phyloP scores from a whole-genome alignment of 2,113 vertebrate species.

The Tragelaphus imberbis region DNA sequence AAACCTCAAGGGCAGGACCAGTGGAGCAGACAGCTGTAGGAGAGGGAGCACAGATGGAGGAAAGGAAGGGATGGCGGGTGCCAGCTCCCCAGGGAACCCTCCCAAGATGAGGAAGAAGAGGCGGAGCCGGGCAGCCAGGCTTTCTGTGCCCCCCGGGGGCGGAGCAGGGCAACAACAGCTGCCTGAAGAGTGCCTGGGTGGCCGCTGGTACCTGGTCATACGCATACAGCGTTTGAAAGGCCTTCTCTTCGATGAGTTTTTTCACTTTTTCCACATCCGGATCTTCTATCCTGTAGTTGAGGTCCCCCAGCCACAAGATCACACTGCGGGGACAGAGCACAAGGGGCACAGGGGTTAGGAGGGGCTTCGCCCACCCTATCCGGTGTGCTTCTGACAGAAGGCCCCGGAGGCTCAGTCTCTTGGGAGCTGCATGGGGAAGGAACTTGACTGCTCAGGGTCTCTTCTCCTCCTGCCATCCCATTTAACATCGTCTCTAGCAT shows the following conservation, averaged over 20 bases:
- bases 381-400: background rate
- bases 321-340: constrained; percentile 78
- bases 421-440: background rate
- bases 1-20: background rate
- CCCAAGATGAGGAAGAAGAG: background rate
- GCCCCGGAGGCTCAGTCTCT: background rate
- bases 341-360: constrained; percentile 19
- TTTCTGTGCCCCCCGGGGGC: background rate
- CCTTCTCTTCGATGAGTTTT: constrained; percentile 87
- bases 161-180: background rate
- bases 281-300: constrained; percentile 95
- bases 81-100: background rate
- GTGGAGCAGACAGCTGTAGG: accelerated
- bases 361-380: background rate
- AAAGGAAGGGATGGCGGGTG: background rate
- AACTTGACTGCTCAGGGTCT: background rate
- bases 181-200: background rate
- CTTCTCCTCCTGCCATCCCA: background rate
- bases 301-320: constrained; percentile 94
- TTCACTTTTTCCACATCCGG: constrained; percentile 92
- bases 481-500: background rate
- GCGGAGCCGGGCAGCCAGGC: background rate
- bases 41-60: background rate
- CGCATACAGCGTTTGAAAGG: constrained; percentile 85
- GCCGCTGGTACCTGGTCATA: constrained; percentile 90